Conservation (phyloP, 2,888 invertebrate genomes). For the Metacarcinus magister region DNA sequence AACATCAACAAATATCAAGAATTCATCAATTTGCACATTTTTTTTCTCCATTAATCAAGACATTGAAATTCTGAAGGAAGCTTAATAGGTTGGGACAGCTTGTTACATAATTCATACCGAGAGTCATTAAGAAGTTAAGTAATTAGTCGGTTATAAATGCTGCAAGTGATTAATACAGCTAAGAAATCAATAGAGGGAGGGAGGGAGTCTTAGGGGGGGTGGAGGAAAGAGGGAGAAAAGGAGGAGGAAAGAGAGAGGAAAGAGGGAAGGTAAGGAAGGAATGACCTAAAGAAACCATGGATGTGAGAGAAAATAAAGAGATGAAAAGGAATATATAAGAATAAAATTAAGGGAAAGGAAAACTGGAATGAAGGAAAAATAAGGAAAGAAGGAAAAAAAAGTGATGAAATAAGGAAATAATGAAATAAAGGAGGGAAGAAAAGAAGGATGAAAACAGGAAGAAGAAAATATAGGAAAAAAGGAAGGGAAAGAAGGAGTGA, state of each 20-base stretch:
- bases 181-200: neutral
- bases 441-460: neutral
- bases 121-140: constrained; percentile 64
- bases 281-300: neutral
- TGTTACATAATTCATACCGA: constrained; percentile 56
- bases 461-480: neutral
- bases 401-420: neutral
- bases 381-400: neutral
- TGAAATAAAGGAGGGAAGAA: neutral
- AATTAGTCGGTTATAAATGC: constrained; percentile 58
- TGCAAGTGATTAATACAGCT: neutral
- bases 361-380: neutral
- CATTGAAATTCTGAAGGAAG: constrained; percentile 43
- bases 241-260: neutral
- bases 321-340: neutral
- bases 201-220: neutral
- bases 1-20: too few species aligned
- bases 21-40: neutral
- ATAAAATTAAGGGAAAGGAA: neutral
- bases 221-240: neutral
- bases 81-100: neutral
- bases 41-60: constrained; percentile 49
- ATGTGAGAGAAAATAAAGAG: neutral
- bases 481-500: neutral
- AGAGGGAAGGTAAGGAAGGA: neutral